A percentile compares a stretch with the other conserved stretches of the same genome.
These are phyloP conservation scores for Acomys russatus DNA, from an alignment of 2,797 vertebrate genomes.

Conservation along the genomic window DNA sequence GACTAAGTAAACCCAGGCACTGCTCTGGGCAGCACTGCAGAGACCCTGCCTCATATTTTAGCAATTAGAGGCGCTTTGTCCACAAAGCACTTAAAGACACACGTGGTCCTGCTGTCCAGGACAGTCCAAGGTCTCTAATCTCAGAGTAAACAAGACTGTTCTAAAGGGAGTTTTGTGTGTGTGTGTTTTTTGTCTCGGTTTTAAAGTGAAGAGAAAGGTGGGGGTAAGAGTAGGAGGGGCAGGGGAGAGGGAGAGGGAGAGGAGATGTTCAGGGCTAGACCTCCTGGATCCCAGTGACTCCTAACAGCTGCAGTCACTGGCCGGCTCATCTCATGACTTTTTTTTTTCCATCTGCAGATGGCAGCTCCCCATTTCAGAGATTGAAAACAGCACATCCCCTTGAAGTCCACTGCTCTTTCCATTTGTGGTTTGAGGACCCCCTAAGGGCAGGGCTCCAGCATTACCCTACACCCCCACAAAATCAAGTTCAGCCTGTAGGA, in stretches of 20 bases:
- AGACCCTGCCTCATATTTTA: conserved; percentile 71
- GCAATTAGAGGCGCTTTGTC: conserved; percentile 62
- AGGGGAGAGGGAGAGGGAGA: background rate
- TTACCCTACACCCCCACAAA: background rate
- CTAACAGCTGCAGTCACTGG: conserved; percentile 54
- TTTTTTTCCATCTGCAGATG: conserved; percentile 22
- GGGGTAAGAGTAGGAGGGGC: background rate
- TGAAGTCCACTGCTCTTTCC: conserved; percentile 29
- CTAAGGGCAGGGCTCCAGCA: background rate
- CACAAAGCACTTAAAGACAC: conserved; percentile 73
- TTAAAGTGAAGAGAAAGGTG: conserved; percentile 70
- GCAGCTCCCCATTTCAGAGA: background rate
- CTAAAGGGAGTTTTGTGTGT: background rate
- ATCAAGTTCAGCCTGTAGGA: background rate
- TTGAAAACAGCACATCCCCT: conserved; percentile 25
- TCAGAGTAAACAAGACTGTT: conserved; percentile 80
- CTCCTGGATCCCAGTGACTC: conserved; percentile 59
- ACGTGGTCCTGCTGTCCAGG: conserved; percentile 63
- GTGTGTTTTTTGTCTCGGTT: conserved; percentile 28
- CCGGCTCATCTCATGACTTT: background rate
- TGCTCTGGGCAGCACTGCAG: background rate
- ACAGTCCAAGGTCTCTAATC: conserved; percentile 72
- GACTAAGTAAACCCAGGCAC: conserved; percentile 69
- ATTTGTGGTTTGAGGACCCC: conserved; percentile 34
- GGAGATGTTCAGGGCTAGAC: conserved; percentile 57